Base-by-base conservation (phyloP, 1,140 invertebrate species). In the Tachypleus tridentatus region DNA sequence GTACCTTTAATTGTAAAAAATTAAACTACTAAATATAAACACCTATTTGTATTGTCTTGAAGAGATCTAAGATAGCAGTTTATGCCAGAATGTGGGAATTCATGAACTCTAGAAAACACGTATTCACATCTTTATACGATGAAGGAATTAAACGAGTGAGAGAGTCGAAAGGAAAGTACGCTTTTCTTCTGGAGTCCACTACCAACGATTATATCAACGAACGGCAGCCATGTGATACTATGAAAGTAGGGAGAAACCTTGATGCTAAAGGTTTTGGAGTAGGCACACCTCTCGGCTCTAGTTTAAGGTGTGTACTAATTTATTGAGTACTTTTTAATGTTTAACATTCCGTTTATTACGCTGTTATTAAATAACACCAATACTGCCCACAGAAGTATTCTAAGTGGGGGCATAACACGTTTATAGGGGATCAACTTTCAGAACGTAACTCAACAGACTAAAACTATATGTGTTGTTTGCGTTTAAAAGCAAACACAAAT, bases 1-100 rank as follows among this genome's bases (percentile, higher is more conserved):
- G 29, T 29, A 29, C 29, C 29, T 29, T 29, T 29, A 29, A 29
- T 2, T 29, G 29, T 29, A 29, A 29, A 29, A 29, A 29, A 29
- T 2, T 29, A 29, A 29, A 29, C 29, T 29, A 29, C 29, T 29
- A 29, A 29, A 29, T 29, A 29, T 29, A 29, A 29, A 29, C 29
- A 29, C 29, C 29, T 29, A 4, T 51, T 72, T 60, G 67, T 56
- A 70, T 78, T 76, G 4, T 78, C 69, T 83, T 82, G 64, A 69
- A 94, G 91, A 84, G 85, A 73, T 95, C 93, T 4, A 88, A 92
- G 73, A 91, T 95, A 66, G 84, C 85, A 56, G 84, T 93, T 3
- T 96, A 95, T 77, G 86, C 86, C 73, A 86, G 89, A 76, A 97
- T 97, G 93, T 97, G 91, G 91, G 87, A 93, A 72, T 95, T 90